These are phyloP conservation scores for Zaprionus obscuricornis DNA, from an alignment of 2,888 invertebrate genomes.

Conservation along the genomic window DNA sequence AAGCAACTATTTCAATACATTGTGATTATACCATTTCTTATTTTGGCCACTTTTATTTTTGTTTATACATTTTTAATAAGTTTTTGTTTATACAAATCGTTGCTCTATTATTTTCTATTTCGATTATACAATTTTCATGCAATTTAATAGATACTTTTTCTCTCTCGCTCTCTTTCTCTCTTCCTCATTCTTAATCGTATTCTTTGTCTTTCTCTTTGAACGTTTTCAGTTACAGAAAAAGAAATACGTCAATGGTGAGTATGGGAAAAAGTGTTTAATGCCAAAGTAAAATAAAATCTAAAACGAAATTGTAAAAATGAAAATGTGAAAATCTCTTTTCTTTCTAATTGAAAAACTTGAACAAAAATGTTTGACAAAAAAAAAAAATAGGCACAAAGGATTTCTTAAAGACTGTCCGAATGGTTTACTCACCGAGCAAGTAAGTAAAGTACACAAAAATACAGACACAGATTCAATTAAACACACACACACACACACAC, in stretches of 20 bases:
- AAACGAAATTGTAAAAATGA: too few species aligned
- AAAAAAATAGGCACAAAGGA: constrained; percentile 93
- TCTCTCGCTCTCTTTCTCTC: constrained; percentile 3
- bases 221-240: constrained; percentile 81
- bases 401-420: constrained; percentile 98
- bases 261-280: not conserved
- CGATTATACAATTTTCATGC: constrained; percentile 7
- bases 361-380: constrained; percentile 9
- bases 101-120: not conserved
- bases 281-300: not conserved
- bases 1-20: too few species aligned
- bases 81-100: too few species aligned
- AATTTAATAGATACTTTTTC: constrained; percentile 17
- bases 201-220: constrained; percentile 13
- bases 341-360: constrained; percentile 9
- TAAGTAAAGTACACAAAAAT: constrained; percentile 81
- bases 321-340: not conserved
- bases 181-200: too few species aligned
- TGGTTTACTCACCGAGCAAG: constrained; percentile 97
- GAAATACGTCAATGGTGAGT: constrained; percentile 82
- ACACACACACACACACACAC: not conserved
- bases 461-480: not conserved
- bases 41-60: not conserved
- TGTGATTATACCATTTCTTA: too few species aligned
- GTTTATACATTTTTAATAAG: not conserved